Conservation (phyloP, 2,888 invertebrate species). For the Ochropleura leucogaster region DNA sequence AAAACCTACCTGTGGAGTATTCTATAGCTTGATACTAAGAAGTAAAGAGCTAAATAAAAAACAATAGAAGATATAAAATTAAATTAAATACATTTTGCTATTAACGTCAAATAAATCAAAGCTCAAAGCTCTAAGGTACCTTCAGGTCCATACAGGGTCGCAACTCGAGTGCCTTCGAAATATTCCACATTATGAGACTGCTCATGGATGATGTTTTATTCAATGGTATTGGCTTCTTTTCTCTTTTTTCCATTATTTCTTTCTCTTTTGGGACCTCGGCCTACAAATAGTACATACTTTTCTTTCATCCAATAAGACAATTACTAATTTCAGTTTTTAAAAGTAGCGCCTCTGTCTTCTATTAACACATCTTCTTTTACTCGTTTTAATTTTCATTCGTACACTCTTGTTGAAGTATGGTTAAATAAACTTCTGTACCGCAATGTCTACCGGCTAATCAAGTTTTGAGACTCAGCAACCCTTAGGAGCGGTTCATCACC, state of each 20-base stretch:
- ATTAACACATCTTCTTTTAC: background rate
- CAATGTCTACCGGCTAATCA: background rate
- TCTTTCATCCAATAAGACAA: background rate
- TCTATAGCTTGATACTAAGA: background rate
- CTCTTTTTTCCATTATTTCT: background rate
- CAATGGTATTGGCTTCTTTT: background rate
- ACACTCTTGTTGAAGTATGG: background rate
- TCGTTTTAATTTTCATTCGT: background rate
- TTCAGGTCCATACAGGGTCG: constrained; percentile 79
- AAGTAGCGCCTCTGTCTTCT: background rate
- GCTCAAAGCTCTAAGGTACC: constrained; percentile 68
- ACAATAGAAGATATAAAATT: background rate
- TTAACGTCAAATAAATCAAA: background rate
- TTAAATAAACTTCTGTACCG: background rate
- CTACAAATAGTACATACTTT: constrained; percentile 20
- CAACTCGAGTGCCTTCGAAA: constrained; percentile 80
- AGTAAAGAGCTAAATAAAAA: background rate
- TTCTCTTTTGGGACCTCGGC: constrained; percentile 1
- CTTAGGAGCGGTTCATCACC: background rate
- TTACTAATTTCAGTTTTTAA: background rate
- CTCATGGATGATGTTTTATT: constrained; percentile 74
- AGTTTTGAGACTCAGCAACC: background rate
- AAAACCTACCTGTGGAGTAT: background rate
- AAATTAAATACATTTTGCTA: background rate
- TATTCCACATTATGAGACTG: constrained; percentile 83